A percentile compares a stretch with the other conserved stretches of the same genome.
These are phyloP conservation scores for Agriotes lineatus DNA, from an alignment of 2,888 invertebrate genomes.

Conservation along the genomic window DNA sequence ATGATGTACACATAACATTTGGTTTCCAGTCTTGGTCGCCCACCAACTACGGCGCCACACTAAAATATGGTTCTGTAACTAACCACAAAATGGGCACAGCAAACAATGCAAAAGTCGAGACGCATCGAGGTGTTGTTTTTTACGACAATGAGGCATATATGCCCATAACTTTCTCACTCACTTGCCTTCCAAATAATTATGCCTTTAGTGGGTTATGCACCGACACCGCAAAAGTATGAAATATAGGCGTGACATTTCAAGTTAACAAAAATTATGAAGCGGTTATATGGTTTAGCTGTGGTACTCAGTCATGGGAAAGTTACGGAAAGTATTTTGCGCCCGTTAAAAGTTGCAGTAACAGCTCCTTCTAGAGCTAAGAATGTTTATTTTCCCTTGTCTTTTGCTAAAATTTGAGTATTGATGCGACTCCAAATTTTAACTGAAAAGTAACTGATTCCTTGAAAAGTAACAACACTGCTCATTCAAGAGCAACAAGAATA, in stretches of 20 bases:
- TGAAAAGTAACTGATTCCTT: no score
- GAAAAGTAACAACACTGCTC: no score
- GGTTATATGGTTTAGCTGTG: no score
- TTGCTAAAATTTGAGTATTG: no score
- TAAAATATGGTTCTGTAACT: constrained; percentile 32
- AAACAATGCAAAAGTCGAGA: constrained; percentile 29
- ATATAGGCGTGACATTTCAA: background rate
- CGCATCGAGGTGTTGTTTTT: constrained; percentile 1
- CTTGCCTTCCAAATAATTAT: constrained; percentile 3
- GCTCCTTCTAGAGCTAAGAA: no score
- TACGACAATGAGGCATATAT: background rate
- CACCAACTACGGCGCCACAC: constrained; percentile 29
- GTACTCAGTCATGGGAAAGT: no score
- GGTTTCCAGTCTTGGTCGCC: constrained; percentile 25
- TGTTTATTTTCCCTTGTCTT: no score
- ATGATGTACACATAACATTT: constrained; percentile 36
- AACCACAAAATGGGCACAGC: constrained; percentile 28
- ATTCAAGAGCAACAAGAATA: no score
- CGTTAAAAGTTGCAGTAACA: no score
- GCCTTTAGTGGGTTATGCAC: constrained; percentile 8
- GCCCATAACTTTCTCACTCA: constrained; percentile 2
- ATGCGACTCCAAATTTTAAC: no score
- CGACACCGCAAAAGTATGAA: background rate
- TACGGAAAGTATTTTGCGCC: no score
- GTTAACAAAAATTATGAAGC: no score